Evolutionary conservation across 2,797 vertebrate species (phyloP), one percentile per base, ranked within the genome.

Genomic region (Tapirus indicus): DNA sequence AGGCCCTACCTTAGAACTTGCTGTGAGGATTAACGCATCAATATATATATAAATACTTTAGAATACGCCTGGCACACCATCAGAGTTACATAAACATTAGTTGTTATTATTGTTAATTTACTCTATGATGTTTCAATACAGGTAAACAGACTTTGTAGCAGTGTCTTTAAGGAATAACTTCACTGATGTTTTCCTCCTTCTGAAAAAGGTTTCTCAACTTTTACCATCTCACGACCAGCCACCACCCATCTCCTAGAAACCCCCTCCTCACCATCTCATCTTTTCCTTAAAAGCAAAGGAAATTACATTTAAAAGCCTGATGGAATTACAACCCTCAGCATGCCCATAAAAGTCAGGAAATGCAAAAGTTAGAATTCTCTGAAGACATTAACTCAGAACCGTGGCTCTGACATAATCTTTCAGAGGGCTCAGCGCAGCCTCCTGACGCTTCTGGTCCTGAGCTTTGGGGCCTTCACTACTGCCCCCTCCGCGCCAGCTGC

Each of bases 281-380:
- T 94, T 90, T 88, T 78, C 69, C 49, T 92, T 95, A 82, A 96
- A 96, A 95, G 87, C 90, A 96, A 93, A 96, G 90, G 32, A 97
- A 97, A 95, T 95, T 95, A 87, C 58, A 66, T 82, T 85, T 95
- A 95, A 98, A 97, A 88, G 71, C 47, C 87, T 96, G 5, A 0
- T 56, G 47, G 87, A 95, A 97, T 97, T 89, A 91, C 66, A 95
- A 91, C 32, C 68, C 82, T 96, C 90, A 86, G 54, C 32, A 62
- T 56, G 56, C 69, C 97, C 69, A 80, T 95, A 90, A 96, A 97
- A 92, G 74, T 95, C 72, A 80, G 83, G 91, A 97, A 96, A 94
- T 96, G 93, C 78, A 80, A 35, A 95, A 96, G 80, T 95, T 64
- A 92, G 90, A 88, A 90, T 88, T 91, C 92, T 94, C 90, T 75